These are phyloP conservation scores for Spicauda simplicius DNA, from an alignment of 2,888 invertebrate species.

Conservation along the genomic window DNA sequence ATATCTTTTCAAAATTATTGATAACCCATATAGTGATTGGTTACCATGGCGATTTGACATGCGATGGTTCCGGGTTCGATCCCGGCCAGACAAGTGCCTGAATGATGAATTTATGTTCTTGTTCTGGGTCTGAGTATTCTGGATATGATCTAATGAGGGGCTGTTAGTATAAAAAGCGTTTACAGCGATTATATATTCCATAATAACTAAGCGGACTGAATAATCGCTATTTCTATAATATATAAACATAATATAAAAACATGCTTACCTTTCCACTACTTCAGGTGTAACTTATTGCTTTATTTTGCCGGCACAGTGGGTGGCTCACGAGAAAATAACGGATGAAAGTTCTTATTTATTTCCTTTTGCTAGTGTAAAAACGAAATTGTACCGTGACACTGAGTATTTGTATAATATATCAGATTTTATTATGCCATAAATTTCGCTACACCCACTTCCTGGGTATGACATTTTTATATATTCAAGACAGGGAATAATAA, in stretches of 20 bases:
- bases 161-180: no score
- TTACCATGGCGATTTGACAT: no score
- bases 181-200: no score
- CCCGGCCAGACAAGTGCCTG: no score
- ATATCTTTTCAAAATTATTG: no score
- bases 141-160: no score
- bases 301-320: background rate
- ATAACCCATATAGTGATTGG: no score
- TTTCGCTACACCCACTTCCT: constrained; percentile 5
- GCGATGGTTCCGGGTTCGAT: no score
- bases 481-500: background rate
- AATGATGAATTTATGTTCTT: no score
- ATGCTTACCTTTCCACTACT: background rate
- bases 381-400: constrained; percentile 1
- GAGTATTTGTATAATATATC: constrained; percentile 10
- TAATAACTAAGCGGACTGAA: no score
- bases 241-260: background rate
- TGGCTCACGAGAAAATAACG: background rate
- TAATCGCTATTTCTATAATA: no score
- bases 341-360: constrained; percentile 16
- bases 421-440: constrained; percentile 18
- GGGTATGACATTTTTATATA: background rate
- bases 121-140: no score
- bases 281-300: constrained; percentile 5
- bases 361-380: background rate